Evolutionary conservation across 2,113 vertebrate genomes (phyloP).

Genomic region (Propithecus coquereli): DNA sequence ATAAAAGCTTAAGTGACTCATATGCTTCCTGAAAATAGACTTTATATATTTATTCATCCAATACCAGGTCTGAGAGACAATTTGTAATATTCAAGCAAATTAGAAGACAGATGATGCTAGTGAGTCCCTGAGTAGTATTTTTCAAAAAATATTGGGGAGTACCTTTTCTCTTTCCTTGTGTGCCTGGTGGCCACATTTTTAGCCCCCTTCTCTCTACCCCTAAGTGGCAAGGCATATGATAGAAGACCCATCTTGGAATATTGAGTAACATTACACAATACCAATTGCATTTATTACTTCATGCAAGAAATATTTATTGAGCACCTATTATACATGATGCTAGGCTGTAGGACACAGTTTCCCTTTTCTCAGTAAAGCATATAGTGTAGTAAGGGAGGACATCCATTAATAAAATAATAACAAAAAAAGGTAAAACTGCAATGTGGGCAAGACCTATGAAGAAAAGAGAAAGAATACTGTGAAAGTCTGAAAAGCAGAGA

Average conservation of each 20-base stretch:
- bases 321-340: neutral
- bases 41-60: slow-evolving; percentile 39
- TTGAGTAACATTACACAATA: neutral
- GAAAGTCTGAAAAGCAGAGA: neutral
- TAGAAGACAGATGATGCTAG: slow-evolving; percentile 44
- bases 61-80: slow-evolving; percentile 26
- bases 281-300: neutral
- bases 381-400: neutral
- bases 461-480: neutral
- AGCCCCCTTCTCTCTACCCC: neutral
- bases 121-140: neutral
- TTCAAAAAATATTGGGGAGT: neutral
- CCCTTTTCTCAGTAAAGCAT: neutral
- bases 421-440: neutral
- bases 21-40: slow-evolving; percentile 61
- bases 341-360: neutral
- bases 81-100: slow-evolving; percentile 49
- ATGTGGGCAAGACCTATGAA: neutral
- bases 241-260: neutral
- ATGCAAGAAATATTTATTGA: neutral
- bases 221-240: neutral
- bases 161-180: neutral
- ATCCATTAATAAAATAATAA: slow-evolving; percentile 15
- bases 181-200: neutral
- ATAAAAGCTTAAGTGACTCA: slow-evolving; percentile 68